Percentiles rank a stretch among this genome's conserved stretches.
phyloP scores from a whole-genome alignment of 2,888 invertebrate genomes.

The Neoascia interrupta region DNA sequence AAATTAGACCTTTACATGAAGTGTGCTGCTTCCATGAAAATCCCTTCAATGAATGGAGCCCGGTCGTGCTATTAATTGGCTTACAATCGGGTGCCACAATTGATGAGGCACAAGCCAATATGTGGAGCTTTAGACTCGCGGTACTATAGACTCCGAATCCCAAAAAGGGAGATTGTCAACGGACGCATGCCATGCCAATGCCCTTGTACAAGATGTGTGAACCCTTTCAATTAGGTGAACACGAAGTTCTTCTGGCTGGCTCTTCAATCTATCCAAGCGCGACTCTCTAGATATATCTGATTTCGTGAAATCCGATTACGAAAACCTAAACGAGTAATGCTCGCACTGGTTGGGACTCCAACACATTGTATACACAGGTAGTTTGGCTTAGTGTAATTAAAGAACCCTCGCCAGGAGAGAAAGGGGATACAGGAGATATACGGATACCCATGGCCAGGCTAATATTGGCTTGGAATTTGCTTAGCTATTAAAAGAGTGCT shows the following conservation, averaged over 20 bases:
- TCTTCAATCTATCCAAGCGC: not conserved
- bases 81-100: slow-evolving; percentile 35
- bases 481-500: slow-evolving; percentile 38
- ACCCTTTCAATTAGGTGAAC: slow-evolving; percentile 46
- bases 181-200: slow-evolving; percentile 39
- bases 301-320: slow-evolving; percentile 64
- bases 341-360: too few relatives aligned
- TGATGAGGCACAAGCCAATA: slow-evolving; percentile 34
- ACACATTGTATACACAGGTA: too few relatives aligned
- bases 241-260: not conserved
- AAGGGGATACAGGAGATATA: too few relatives aligned
- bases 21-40: slow-evolving; percentile 45
- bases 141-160: not conserved
- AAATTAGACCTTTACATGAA: slow-evolving; percentile 30
- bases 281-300: too few relatives aligned
- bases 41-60: slow-evolving; percentile 52
- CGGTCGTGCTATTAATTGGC: slow-evolving; percentile 60
- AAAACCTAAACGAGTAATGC: slow-evolving; percentile 62
- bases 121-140: slow-evolving; percentile 25
- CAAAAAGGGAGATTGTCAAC: slow-evolving; percentile 32
- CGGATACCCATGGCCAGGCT: not conserved
- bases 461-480: slow-evolving; percentile 42
- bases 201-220: slow-evolving; percentile 28
- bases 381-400: slow-evolving; percentile 53
- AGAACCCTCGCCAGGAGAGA: slow-evolving; percentile 5